phyloP scores from a whole-genome alignment of 2,797 vertebrate genomes.

The Nyctibius grandis region DNA sequence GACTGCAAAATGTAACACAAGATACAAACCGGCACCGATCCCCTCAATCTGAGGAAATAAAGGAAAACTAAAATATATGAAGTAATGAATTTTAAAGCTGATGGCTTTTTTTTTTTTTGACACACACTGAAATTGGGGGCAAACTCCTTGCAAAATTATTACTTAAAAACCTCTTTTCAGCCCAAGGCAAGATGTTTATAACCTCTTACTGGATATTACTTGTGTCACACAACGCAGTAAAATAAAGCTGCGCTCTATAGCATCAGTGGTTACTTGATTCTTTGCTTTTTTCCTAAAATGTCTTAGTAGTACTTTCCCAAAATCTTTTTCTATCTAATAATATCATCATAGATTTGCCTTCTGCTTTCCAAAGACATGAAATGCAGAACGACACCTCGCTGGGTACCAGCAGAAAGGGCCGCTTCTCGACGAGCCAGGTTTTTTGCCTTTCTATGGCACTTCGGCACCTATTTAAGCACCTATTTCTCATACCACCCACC shows the following conservation, averaged over 20 bases:
- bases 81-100: neutral
- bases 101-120: neutral
- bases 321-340: neutral
- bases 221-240: neutral
- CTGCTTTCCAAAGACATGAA: neutral
- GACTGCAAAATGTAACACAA: neutral
- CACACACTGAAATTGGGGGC: neutral
- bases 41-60: neutral
- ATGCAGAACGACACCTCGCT: neutral
- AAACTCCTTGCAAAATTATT: neutral
- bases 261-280: neutral
- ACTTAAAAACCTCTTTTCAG: neutral
- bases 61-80: neutral
- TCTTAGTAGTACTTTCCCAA: neutral
- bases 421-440: neutral
- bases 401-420: neutral
- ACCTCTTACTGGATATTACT: neutral
- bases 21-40: neutral
- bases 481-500: fast-evolving
- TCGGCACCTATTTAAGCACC: neutral
- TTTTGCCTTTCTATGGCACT: neutral
- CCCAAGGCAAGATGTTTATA: neutral
- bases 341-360: neutral
- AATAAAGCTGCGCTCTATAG: neutral
- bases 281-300: neutral